Evolutionary conservation across 2,113 vertebrate genomes (phyloP), one percentile per base, ranked within the genome.

Genomic region (Charadrius vociferus): DNA sequence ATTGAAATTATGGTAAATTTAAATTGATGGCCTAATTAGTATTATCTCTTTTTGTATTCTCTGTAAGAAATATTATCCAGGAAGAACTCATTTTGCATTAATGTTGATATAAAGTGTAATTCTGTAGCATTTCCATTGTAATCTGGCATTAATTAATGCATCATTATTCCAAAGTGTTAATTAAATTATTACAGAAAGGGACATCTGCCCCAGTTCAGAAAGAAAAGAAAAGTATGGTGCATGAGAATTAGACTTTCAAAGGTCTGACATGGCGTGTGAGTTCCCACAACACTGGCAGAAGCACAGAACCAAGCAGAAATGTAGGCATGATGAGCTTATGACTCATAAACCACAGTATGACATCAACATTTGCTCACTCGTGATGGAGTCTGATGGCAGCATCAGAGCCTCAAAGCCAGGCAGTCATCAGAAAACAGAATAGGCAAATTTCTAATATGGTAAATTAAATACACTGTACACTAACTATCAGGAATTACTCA

Each of bases 1-100:
- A 97, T 97, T 98, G 98, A 98, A 98, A 98, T 98, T 95, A 98
- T 95, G 93, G 98, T 98, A 97, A 98, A 98, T 98, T 98, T 98
- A 98, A 98, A 98, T 98, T 98, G 98, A 98, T 98, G 97, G 97
- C 95, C 93, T 98, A 98, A 98, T 98, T 98, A 98, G 95, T 97
- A 98, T 98, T 98, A 98, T 98, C 98, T 97, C 97, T 98, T 98
- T 98, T 98, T 98, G 95, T 98, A 97, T 97, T 98, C 96, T 96
- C 94, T 98, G 97, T 98, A 98, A 98, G 97, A 98, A 98, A 98
- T 98, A 98, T 98, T 98, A 98, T 98, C 97, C 98, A 98, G 98
- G 98, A 98, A 75, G 96, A 98, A 98, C 96, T 98, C 97, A 96
- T 98, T 98, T 98, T 98, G 97, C 97, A 98, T 98, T 98, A 98